Base-by-base conservation (phyloP, 2,113 vertebrate genomes). In the Hassar affinis region DNA sequence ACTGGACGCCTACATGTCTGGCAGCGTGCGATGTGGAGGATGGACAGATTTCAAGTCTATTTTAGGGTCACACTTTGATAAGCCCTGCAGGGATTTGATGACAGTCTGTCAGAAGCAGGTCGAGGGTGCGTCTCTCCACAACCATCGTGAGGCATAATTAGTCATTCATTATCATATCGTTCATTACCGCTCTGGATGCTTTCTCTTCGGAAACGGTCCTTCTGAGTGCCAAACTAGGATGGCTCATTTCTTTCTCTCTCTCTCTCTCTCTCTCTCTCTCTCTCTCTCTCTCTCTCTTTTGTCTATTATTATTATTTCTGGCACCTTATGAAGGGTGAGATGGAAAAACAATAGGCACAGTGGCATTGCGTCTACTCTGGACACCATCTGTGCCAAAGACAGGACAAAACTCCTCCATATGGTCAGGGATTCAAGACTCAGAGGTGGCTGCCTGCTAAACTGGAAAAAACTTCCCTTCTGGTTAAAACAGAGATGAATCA, bases 61-160 rank as follows among this genome's bases (percentile, higher is more conserved):
- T 94, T 92, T 71, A 87, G 91, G 92, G 94, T 92, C 92, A 92
- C 72, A 88, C 84, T 91, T 91, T 92, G 93, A 93, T 92, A 92
- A 93, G 92, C 90, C 90, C 88, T 86, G 89, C 86, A 90, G 90
- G 92, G 91, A 93, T 89, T 85, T 90, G 90, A 88, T 85, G 93
- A 93, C 93, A 94, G 93, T 90, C 93, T 94, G 93, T 94, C 92
- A 94, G 92, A 95, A 93, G 89, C 91, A 61, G 93, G 93, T 94
- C 93, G 86, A 91, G 87, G 91, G 91, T 88, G 90, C 89, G 87
- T 89, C 88, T 89, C 84, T 83, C 85, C 90, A 85, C 88, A 78
- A 27, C 90, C 89, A 83, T 88, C 87, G 14, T 79, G 2, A 88
- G 91, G 88, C 93, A 93, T 93, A 94, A 94, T 94, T 92, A 93